These are phyloP conservation scores for Drosophila nannoptera DNA, from an alignment of 1,140 invertebrate species.

Conservation along the genomic window DNA sequence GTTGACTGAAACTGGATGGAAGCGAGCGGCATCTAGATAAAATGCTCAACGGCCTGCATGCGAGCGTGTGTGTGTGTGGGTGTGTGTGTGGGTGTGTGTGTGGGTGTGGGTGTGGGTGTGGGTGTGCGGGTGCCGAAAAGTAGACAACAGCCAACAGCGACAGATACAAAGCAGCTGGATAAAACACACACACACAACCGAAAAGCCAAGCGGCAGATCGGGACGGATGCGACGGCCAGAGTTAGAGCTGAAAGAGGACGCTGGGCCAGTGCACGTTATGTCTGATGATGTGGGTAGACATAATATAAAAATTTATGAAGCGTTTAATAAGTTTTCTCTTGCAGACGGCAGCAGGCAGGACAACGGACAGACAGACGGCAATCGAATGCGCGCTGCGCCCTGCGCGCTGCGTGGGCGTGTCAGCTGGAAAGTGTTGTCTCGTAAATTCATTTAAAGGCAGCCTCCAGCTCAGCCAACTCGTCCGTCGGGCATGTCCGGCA, in stretches of 20 bases:
- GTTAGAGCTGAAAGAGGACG: not conserved
- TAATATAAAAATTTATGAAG: slow-evolving; percentile 78
- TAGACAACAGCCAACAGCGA: slow-evolving; percentile 61
- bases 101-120: slow-evolving; percentile 35
- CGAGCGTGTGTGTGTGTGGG: slow-evolving; percentile 23
- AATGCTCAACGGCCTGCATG: slow-evolving; percentile 74
- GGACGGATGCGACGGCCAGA: slow-evolving; percentile 13
- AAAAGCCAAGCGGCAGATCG: slow-evolving; percentile 24
- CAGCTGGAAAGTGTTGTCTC: slow-evolving; percentile 74
- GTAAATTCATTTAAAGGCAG: slow-evolving; percentile 73
- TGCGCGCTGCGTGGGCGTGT: slow-evolving; percentile 44
- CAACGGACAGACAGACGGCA: slow-evolving; percentile 27
- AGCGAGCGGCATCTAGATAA: slow-evolving; percentile 64
- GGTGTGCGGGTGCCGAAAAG: slow-evolving; percentile 51
- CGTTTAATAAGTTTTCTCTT: slow-evolving; percentile 77
- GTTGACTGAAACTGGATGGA: slow-evolving; percentile 51
- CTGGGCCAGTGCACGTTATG: slow-evolving; percentile 60
- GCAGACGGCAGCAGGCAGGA: slow-evolving; percentile 20
- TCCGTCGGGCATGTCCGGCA: slow-evolving; percentile 35
- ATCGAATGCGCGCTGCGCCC: slow-evolving; percentile 54
- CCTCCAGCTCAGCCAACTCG: slow-evolving; percentile 24
- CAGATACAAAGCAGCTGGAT: slow-evolving; percentile 71
- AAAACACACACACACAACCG: slow-evolving; percentile 54
- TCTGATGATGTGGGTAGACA: slow-evolving; percentile 77
- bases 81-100: slow-evolving; percentile 15